Percentiles rank a stretch among this genome's conserved stretches.
These are phyloP conservation scores for Nasonia vitripennis DNA, from an alignment of 1,140 invertebrate genomes.

Conservation along the genomic window DNA sequence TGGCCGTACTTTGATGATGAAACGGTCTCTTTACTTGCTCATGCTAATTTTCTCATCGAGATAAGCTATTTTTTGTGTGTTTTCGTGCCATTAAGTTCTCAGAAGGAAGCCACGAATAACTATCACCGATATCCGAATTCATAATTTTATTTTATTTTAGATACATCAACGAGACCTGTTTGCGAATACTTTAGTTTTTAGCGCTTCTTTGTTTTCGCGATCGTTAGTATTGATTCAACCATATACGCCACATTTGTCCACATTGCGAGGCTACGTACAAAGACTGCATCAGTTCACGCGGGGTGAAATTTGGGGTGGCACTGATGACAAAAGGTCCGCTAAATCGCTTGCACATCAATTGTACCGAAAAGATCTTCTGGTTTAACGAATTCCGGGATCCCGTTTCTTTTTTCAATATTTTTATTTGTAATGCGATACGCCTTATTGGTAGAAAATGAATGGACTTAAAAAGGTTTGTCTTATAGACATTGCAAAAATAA, in stretches of 20 bases:
- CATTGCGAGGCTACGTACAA: background rate
- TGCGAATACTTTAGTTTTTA: too few species aligned
- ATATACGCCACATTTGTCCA: background rate
- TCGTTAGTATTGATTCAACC: background rate
- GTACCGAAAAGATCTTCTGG: background rate
- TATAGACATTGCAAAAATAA: background rate
- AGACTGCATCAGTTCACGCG: background rate
- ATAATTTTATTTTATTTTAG: too few species aligned
- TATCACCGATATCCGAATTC: too few species aligned
- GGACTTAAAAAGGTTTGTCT: background rate
- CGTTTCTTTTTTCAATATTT: background rate
- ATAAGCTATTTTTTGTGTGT: too few species aligned
- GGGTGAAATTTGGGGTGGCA: constrained; percentile 10
- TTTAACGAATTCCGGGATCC: background rate
- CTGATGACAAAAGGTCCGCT: background rate
- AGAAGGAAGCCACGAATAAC: too few species aligned
- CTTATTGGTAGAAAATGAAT: constrained; percentile 2
- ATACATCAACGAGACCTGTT: too few species aligned
- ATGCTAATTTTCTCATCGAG: too few species aligned
- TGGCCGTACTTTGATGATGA: too few species aligned
- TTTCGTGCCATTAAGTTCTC: too few species aligned
- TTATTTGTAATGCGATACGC: background rate
- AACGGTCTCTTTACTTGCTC: too few species aligned
- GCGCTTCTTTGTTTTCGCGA: too few species aligned
- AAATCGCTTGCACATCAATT: constrained; percentile 1